Evolutionary conservation across 2,888 invertebrate genomes (phyloP).

Genomic region (Atherix ibis): DNA sequence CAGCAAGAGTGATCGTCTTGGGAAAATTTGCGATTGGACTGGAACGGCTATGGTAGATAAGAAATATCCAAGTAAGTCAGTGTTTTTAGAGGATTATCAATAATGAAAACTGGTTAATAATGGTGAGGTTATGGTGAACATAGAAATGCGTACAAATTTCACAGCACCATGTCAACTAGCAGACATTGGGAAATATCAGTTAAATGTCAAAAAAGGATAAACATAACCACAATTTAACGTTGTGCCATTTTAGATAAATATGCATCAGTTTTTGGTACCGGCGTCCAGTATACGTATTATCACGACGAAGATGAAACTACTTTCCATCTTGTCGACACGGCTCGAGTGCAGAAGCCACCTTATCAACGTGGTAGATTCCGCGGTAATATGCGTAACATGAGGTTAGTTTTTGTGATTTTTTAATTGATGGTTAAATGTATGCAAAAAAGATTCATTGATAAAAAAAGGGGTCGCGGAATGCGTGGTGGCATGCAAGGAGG

Average conservation of each 20-base stretch:
- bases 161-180: neutral
- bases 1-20: conserved; percentile 94
- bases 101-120: too few relatives aligned
- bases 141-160: neutral
- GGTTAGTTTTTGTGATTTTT: too few relatives aligned
- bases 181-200: neutral
- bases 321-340: conserved; percentile 95
- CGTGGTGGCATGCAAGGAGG: conserved; percentile 52
- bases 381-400: conserved; percentile 58
- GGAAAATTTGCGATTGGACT: conserved; percentile 99
- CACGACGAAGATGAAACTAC: conserved; percentile 98
- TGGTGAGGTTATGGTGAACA: neutral
- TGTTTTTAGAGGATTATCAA: too few relatives aligned
- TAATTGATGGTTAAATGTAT: conserved; percentile 97
- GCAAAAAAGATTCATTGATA: too few relatives aligned
- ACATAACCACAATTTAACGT: neutral
- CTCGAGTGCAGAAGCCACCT: conserved; percentile 73
- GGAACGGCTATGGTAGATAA: conserved; percentile 84
- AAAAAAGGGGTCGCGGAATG: conserved; percentile 46
- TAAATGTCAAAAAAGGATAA: neutral
- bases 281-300: conserved; percentile 94
- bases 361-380: conserved; percentile 87
- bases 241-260: conserved; percentile 53
- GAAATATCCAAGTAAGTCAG: conserved; percentile 69
- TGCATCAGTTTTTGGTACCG: conserved; percentile 82